These are phyloP conservation scores for Xenotilapia flavipinnis DNA, from an alignment of 2,113 vertebrate species.

Conservation along the genomic window DNA sequence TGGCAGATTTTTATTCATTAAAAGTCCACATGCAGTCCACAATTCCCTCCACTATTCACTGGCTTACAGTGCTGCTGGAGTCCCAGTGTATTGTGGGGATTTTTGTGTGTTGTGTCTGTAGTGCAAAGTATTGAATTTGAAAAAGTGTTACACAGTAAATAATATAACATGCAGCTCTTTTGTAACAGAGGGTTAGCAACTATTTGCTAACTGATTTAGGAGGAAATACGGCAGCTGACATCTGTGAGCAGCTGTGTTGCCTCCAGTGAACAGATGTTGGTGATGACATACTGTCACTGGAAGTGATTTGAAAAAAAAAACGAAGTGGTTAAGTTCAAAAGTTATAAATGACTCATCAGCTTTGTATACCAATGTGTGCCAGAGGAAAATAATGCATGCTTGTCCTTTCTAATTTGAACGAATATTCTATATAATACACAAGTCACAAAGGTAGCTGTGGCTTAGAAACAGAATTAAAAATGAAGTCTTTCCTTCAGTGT, in stretches of 20 bases:
- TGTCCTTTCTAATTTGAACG: background rate
- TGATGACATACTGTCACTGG: background rate
- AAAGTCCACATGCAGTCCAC: background rate
- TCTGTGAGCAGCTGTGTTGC: background rate
- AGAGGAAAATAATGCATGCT: background rate
- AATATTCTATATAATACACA: background rate
- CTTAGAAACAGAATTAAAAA: background rate
- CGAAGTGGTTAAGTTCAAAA: background rate
- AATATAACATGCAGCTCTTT: background rate
- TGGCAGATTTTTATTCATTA: background rate
- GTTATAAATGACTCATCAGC: background rate
- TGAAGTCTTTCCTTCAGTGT: background rate
- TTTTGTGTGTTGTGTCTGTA: background rate
- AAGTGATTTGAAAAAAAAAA: rapidly evolving
- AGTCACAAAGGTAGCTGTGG: background rate
- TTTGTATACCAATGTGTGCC: background rate
- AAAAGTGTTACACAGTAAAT: background rate
- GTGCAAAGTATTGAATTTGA: background rate
- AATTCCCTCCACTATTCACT: background rate
- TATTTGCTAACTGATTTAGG: background rate
- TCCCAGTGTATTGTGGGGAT: background rate
- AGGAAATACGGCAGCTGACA: background rate
- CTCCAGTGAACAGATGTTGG: background rate
- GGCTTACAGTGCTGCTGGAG: background rate
- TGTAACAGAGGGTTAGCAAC: background rate